These are phyloP conservation scores for Troglohyphantes excavatus DNA, from an alignment of 2,888 invertebrate genomes.

Conservation along the genomic window DNA sequence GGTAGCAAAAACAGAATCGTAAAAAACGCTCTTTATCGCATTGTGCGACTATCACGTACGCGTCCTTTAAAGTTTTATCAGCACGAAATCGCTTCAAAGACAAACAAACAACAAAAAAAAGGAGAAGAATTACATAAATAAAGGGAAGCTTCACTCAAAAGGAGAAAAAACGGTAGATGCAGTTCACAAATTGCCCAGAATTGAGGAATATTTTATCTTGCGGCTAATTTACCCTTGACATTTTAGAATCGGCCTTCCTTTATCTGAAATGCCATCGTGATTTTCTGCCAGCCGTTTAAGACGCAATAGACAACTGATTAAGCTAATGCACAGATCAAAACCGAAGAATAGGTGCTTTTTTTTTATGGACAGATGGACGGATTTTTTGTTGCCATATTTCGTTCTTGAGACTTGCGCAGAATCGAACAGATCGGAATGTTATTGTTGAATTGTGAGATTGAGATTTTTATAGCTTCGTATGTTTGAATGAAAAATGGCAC, in stretches of 20 bases:
- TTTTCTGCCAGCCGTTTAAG: slow-evolving; percentile 18
- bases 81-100: slow-evolving; percentile 5
- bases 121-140: slow-evolving; percentile 15
- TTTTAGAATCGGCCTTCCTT: slow-evolving; percentile 49
- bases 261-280: slow-evolving; percentile 43
- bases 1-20: slow-evolving; percentile 25
- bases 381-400: too few species aligned
- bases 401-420: background rate
- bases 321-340: slow-evolving; percentile 20
- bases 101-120: background rate
- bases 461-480: background rate
- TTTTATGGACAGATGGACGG: background rate
- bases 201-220: slow-evolving; percentile 46
- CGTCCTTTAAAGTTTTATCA: slow-evolving; percentile 37
- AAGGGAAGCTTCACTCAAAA: background rate
- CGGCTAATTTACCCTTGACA: slow-evolving; percentile 61
- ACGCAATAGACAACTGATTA: slow-evolving; percentile 36
- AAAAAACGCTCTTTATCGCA: slow-evolving; percentile 13
- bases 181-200: slow-evolving; percentile 33
- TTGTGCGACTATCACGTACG: slow-evolving; percentile 13
- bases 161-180: background rate
- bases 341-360: background rate
- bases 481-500: background rate
- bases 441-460: slow-evolving; percentile 12
- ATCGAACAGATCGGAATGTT: background rate